Evolutionary conservation across 1,140 invertebrate genomes (phyloP), one percentile per base, ranked within the genome.

Genomic region (Pseudomyrmex cubaensis): DNA sequence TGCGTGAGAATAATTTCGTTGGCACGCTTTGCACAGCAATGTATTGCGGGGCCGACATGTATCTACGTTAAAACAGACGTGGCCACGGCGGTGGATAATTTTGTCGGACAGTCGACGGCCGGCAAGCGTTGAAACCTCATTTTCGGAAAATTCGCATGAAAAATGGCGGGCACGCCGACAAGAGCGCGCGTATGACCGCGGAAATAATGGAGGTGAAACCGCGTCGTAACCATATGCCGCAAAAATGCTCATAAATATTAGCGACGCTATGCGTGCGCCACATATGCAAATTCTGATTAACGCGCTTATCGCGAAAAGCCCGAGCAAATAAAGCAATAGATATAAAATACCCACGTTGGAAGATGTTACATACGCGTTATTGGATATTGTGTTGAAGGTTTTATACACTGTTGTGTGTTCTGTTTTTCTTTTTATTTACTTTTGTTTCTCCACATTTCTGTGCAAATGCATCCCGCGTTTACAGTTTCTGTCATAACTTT

Each of bases 211-310:
- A 78, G 48, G 12, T 20, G 25, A 52, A 78, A 59, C 74, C 64
- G n/a, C 57, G 25, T 8, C 20, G 12, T 64, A 63, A 66, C 12
- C 22, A 20, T 70, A 54, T 3, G 61, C 59, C 59, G 50, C 64
- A 50, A 52, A 67, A 84, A 84, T 84, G 64, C 50, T 78, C 82
- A 61, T 84, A 78, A 84, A 84, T 83, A 77, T 83, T 83, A 61
- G 56, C 64, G 35, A 70, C 35, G 50, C 64, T 52, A 3, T n/a
- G n/a, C 35, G 12, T 17, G 15, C 62, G 35, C 20, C 12, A 12
- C 35, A 35, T 35, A 35, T n/a, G 12, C 25, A 8, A 46, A 7
- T 52, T 56, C 22, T 83, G 56, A 80, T 80, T 80, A 70, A 80
- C 56, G 44, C 44, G 54, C 59, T 80, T 80, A 61, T 70, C 9